Evolutionary conservation across 2,888 invertebrate genomes (phyloP).

Genomic region (Synergus umbraculus): DNA sequence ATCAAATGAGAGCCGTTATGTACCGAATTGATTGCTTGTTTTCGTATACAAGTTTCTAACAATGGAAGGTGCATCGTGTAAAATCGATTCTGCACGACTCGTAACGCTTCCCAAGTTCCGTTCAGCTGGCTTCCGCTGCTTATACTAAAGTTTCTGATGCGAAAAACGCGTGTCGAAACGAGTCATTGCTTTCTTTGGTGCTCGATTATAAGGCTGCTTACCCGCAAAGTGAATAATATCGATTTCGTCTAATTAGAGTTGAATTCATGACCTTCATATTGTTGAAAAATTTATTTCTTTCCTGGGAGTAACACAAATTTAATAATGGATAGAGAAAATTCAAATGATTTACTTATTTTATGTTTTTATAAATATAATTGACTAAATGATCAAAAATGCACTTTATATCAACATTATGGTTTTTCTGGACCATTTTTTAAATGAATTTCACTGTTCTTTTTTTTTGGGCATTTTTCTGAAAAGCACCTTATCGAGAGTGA

Average conservation of each 20-base stretch:
- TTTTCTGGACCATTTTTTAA: background rate
- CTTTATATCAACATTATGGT: background rate
- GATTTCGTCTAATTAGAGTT: background rate
- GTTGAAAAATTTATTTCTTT: background rate
- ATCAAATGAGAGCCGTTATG: background rate
- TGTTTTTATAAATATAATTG: background rate
- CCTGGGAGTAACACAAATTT: background rate
- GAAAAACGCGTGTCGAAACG: slow-evolving; percentile 8
- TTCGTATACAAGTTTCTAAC: slow-evolving; percentile 2
- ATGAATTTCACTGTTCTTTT: background rate
- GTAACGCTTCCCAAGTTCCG: slow-evolving; percentile 49
- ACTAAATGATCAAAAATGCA: background rate
- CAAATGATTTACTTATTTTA: background rate
- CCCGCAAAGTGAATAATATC: background rate
- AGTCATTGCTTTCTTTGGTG: slow-evolving; percentile 12
- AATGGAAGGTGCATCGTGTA: slow-evolving; percentile 32
- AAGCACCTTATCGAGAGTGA: slow-evolving; percentile 13
- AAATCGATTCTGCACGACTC: slow-evolving; percentile 49
- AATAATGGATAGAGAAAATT: background rate
- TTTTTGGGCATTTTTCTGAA: background rate
- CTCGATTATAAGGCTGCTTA: slow-evolving; percentile 2
- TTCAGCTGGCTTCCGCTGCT: slow-evolving; percentile 55
- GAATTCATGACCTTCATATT: background rate
- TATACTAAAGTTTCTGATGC: slow-evolving; percentile 11
- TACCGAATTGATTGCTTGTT: background rate